phyloP scores from a whole-genome alignment of 2,797 vertebrate genomes.

The Ptychadena robeensis region DNA sequence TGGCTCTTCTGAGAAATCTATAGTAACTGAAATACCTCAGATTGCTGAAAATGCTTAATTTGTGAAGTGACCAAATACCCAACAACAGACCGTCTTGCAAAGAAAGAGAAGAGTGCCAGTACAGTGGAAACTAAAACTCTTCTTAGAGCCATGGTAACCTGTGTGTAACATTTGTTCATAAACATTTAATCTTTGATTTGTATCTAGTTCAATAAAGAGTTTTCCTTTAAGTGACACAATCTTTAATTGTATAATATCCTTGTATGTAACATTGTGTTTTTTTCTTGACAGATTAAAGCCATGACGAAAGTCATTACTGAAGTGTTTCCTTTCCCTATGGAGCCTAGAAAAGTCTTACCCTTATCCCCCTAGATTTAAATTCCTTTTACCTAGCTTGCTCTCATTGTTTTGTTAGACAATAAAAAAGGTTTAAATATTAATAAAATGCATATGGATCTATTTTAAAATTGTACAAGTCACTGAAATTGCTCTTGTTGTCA shows the following conservation, averaged over 20 bases:
- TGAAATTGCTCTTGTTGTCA: slow-evolving; percentile 20
- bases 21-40: too few species aligned
- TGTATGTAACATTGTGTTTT: neutral
- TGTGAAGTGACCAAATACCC: too few species aligned
- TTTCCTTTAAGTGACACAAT: neutral
- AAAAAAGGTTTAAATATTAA: neutral
- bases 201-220: too few species aligned
- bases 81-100: too few species aligned
- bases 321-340: neutral
- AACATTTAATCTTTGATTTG: too few species aligned
- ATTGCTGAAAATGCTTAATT: too few species aligned
- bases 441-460: slow-evolving; percentile 12
- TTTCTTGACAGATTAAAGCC: neutral
- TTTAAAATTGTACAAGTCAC: neutral
- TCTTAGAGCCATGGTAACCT: too few species aligned
- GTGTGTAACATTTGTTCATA: too few species aligned
- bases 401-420: slow-evolving; percentile 12
- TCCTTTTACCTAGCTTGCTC: neutral
- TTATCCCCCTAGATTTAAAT: neutral
- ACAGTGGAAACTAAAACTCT: too few species aligned
- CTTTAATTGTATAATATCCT: neutral
- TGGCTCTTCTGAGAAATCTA: too few species aligned
- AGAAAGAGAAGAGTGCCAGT: too few species aligned
- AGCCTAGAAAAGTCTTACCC: neutral
- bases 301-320: neutral